phyloP scores from a whole-genome alignment of 2,113 vertebrate species.

The Pavo muticus region DNA sequence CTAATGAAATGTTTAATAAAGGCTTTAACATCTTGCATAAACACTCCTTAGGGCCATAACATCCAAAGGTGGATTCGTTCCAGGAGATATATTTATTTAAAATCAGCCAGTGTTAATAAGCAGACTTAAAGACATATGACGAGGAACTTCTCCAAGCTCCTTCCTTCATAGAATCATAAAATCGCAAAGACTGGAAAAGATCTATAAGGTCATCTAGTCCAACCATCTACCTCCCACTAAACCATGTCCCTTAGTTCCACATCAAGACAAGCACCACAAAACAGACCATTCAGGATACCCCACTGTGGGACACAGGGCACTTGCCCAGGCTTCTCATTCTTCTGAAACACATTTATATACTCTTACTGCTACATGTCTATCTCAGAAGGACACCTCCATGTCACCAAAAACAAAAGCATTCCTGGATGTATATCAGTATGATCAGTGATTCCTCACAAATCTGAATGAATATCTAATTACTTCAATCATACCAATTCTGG shows the following conservation, averaged over 20 bases:
- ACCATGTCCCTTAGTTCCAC: too few relatives aligned
- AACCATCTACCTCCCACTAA: too few relatives aligned
- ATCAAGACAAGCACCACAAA: not conserved
- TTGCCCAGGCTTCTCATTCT: not conserved
- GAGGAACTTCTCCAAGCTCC: not conserved
- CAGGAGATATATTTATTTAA: rapidly evolving
- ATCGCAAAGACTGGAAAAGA: too few relatives aligned
- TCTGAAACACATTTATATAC: not conserved
- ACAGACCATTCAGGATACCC: not conserved
- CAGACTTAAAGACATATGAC: rapidly evolving
- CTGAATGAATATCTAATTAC: not conserved
- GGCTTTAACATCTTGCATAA: not conserved
- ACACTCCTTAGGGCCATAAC: rapidly evolving
- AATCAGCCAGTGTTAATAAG: not conserved
- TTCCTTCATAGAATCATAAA: not conserved
- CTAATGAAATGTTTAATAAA: not conserved
- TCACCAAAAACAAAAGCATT: rapidly evolving
- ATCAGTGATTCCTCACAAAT: not conserved
- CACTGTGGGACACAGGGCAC: not conserved
- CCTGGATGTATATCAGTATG: not conserved
- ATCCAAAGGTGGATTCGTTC: not conserved
- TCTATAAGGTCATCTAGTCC: too few relatives aligned
- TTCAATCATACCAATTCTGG: not conserved
- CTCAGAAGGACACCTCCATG: rapidly evolving
- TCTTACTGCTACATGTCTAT: rapidly evolving